A percentile compares a stretch with the other conserved stretches of the same genome.
These are phyloP conservation scores for Drosophila lowei DNA, from an alignment of 1,140 invertebrate species.

Conservation along the genomic window DNA sequence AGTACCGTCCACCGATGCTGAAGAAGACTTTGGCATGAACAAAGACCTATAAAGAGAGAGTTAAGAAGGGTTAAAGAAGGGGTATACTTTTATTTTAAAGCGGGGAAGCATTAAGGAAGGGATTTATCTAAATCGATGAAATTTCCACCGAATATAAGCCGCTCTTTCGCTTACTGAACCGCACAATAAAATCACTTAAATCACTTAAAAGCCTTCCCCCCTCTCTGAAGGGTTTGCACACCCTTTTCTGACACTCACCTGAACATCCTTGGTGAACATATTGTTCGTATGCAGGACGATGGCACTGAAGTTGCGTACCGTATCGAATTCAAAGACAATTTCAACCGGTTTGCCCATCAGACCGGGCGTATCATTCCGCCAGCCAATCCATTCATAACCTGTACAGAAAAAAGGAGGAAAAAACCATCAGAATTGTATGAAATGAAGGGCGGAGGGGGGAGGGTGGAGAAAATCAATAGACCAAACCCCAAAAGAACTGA, in stretches of 20 bases:
- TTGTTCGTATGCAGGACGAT: slow-evolving; percentile 91
- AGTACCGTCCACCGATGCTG: slow-evolving; percentile 89
- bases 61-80: neutral
- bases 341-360: slow-evolving; percentile 86
- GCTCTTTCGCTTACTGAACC: neutral
- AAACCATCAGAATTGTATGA: slow-evolving; percentile 26
- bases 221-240: neutral
- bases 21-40: slow-evolving; percentile 88
- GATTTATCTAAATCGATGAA: neutral
- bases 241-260: slow-evolving; percentile 84
- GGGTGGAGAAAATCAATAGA: slow-evolving; percentile 62
- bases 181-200: neutral
- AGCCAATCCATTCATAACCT: slow-evolving; percentile 95
- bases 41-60: slow-evolving; percentile 85
- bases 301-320: slow-evolving; percentile 89
- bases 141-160: neutral
- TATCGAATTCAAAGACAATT: slow-evolving; percentile 92
- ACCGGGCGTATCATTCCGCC: slow-evolving; percentile 88
- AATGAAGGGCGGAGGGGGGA: slow-evolving; percentile 26
- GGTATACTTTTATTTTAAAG: no score
- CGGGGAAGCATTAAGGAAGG: no score
- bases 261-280: slow-evolving; percentile 87
- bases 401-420: slow-evolving; percentile 75
- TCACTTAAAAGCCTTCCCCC: no score
- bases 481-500: slow-evolving; percentile 51